Conservation (phyloP, 2,888 invertebrate genomes). For the Drymonia ruficornis region DNA sequence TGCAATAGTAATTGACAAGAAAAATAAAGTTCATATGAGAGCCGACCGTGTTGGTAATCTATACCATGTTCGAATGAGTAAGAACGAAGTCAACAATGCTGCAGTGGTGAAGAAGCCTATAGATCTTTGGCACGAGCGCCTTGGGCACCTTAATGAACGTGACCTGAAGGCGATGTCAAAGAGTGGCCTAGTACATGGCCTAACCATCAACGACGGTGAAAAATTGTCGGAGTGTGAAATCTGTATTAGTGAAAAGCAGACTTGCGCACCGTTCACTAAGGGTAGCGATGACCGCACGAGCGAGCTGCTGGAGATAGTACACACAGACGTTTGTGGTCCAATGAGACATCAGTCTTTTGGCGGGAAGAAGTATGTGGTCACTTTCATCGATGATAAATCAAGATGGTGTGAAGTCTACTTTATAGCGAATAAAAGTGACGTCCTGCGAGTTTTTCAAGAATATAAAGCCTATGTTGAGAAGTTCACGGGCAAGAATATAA, state of each 20-base stretch:
- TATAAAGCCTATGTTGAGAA: not conserved
- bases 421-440: slow-evolving; percentile 1
- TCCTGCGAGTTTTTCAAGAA: not conserved
- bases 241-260: slow-evolving; percentile 12
- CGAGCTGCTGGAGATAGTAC: not conserved
- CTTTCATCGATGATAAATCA: slow-evolving; percentile 20
- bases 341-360: slow-evolving; percentile 9
- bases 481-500: no score
- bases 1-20: slow-evolving; percentile 16
- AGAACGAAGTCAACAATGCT: slow-evolving; percentile 12
- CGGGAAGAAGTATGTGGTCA: slow-evolving; percentile 16
- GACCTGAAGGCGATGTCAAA: no score
- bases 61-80: slow-evolving; percentile 16
- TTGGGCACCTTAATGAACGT: slow-evolving; percentile 14
- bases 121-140: no score
- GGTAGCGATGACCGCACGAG: no score
- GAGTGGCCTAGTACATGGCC: no score
- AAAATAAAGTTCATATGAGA: slow-evolving; percentile 15
- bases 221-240: slow-evolving; percentile 12
- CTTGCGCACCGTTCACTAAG: slow-evolving; percentile 5
- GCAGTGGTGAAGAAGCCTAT: slow-evolving; percentile 1
- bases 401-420: slow-evolving; percentile 20
- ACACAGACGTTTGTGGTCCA: not conserved
- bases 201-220: no score
- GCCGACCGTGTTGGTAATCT: slow-evolving; percentile 14